Conservation (phyloP, 2,797 vertebrate genomes). For the Botia kubotai region DNA sequence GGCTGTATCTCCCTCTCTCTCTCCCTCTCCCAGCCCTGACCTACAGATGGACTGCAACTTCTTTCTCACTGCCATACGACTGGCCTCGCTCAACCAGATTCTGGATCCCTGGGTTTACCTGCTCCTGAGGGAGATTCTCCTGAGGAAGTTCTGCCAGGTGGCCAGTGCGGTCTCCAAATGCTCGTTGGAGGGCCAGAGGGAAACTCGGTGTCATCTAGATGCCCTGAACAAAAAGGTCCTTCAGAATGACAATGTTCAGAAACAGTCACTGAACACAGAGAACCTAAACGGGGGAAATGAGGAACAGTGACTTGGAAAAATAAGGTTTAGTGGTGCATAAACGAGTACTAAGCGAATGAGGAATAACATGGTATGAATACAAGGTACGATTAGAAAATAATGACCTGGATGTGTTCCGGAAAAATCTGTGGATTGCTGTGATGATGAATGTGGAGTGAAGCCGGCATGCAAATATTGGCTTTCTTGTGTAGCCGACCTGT, state of each 20-base stretch:
- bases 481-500: conserved; percentile 39
- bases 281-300: conserved; percentile 34
- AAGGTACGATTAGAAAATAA: background rate
- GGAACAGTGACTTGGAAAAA: conserved; percentile 48
- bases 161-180: conserved; percentile 89
- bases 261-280: conserved; percentile 55
- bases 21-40: conserved; percentile 56
- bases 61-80: conserved; percentile 87
- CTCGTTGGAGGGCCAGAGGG: conserved; percentile 80
- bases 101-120: conserved; percentile 98
- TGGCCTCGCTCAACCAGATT: conserved; percentile 98
- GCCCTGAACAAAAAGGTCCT: conserved; percentile 69
- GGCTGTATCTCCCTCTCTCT: background rate
- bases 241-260: conserved; percentile 64
- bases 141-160: conserved; percentile 89
- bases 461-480: conserved; percentile 55
- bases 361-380: background rate
- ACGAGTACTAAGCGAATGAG: background rate
- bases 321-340: background rate
- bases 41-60: conserved; percentile 83
- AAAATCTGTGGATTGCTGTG: background rate
- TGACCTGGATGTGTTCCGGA: background rate
- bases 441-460: conserved; percentile 2
- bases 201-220: conserved; percentile 66
- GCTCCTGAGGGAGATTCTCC: conserved; percentile 91